Percentiles rank a stretch among this genome's conserved stretches.
Evolutionary conservation across 2,888 invertebrate genomes (phyloP).

Genomic region (Limenitis camilla): DNA sequence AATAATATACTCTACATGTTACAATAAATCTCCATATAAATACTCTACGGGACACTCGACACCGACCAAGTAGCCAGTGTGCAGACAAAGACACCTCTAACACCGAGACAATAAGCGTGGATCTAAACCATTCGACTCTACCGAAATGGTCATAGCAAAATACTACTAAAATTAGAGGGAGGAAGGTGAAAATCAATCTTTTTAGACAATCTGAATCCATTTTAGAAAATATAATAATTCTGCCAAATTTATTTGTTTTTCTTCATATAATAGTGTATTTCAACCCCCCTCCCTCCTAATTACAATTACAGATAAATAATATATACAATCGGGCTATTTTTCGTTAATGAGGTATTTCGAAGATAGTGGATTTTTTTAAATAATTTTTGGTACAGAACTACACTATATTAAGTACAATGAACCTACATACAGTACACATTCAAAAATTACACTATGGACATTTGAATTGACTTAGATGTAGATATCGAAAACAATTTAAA

Average conservation of each 20-base stretch:
- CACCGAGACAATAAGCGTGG: constrained; percentile 19
- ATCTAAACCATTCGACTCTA: constrained; percentile 17
- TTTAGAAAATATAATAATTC: no score
- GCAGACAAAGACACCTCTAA: constrained; percentile 20
- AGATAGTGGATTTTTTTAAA: not conserved
- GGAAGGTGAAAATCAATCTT: no score
- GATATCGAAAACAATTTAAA: not conserved
- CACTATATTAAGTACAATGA: constrained; percentile 1
- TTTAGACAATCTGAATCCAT: no score
- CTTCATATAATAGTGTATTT: no score
- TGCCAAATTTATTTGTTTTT: no score
- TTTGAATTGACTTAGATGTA: constrained; percentile 4
- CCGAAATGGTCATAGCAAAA: constrained; percentile 5
- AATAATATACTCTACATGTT: constrained; percentile 70
- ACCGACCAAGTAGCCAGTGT: constrained; percentile 17
- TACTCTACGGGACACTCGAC: constrained; percentile 34
- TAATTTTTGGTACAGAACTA: not conserved
- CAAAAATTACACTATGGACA: constrained; percentile 11
- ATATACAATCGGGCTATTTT: constrained; percentile 3
- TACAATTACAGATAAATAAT: not conserved
- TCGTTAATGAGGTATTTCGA: constrained; percentile 4
- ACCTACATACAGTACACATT: constrained; percentile 3
- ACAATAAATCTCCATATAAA: constrained; percentile 64
- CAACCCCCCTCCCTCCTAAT: no score
- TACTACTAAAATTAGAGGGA: constrained; percentile 1